phyloP scores from a whole-genome alignment of 2,113 vertebrate species.

The Aldabrachelys gigantea region DNA sequence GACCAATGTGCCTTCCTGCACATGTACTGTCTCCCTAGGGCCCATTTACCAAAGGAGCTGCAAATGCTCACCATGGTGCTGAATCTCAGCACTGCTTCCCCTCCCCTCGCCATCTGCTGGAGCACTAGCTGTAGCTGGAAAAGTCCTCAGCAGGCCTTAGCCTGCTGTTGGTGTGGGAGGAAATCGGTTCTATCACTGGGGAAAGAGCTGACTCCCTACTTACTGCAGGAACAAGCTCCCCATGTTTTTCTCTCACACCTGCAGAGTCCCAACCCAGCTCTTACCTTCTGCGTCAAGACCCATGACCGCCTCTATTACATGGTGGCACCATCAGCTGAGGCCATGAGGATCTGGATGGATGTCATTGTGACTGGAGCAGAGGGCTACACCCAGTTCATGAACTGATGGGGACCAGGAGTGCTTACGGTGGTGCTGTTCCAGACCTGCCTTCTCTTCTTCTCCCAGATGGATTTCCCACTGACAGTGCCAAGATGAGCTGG shows the following conservation, averaged over 20 bases:
- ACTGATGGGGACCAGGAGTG: conserved; percentile 69
- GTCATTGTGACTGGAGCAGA: conserved; percentile 96
- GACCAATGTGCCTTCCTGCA: too few species aligned
- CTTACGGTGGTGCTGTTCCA: background rate
- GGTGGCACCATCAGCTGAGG: conserved; percentile 93
- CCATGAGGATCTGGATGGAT: conserved; percentile 99
- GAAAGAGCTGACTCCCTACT: background rate
- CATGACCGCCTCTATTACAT: conserved; percentile 97
- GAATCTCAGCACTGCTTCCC: background rate
- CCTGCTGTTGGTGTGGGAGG: background rate
- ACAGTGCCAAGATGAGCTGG: background rate
- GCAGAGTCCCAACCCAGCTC: conserved; percentile 92
- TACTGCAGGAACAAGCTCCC: background rate
- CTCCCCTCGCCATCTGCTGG: too few species aligned
- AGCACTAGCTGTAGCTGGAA: background rate
- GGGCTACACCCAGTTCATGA: conserved; percentile 98
- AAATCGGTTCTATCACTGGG: too few species aligned
- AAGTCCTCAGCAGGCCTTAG: background rate
- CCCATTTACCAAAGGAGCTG: background rate
- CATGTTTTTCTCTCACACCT: background rate
- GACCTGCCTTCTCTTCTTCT: background rate
- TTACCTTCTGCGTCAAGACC: conserved; percentile 98
- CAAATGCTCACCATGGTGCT: background rate
- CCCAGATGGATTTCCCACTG: background rate
- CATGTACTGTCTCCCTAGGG: too few species aligned